Base-by-base conservation (phyloP, 1,140 invertebrate species). In the Danaus melanippus region DNA sequence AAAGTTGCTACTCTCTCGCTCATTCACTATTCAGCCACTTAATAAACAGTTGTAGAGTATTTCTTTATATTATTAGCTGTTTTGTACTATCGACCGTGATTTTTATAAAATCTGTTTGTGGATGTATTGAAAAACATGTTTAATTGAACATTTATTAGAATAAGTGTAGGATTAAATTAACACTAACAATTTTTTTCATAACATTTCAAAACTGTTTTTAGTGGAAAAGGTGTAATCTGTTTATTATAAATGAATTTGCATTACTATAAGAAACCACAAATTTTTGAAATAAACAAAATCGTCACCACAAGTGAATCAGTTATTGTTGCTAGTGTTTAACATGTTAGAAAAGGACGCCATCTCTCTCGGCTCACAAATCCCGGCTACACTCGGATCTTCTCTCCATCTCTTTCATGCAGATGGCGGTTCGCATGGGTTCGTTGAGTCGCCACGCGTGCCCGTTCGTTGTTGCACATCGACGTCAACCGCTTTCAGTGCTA, bases 381-480 rank as follows among this genome's bases (percentile, higher is more conserved):
- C 62, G 62, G 58, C 40, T 40, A 7, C 45, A 39, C 21, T 65
- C 63, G 59, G 56, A 47, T 41, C 39, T 46, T 61, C 56, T 10
- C 54, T 62, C 71, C 53, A 52, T 84, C 81, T 74, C 68, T 74
- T 51, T 81, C 73, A 12, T 62, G 53, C 78, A 53, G 65, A 46
- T 61, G 45, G 70, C 58, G 62, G 59, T 67, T 73, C 67, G 74
- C 61, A 69, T 71, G 71, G 58, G 56, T 68, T 76, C 77, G 74
- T 70, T 69, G 71, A 79, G 69, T 76, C 58, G 75, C 77, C 77
- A 81, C 74, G 77, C 77, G 79, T 75, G 72, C 74, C 67, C 69
- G 65, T 79, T 64, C 77, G 76, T 84, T 79, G 78, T 84, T 83
- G 84, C 84, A 86, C 79, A 83, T 81, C 81, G 79, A 82, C 79